phyloP scores from a whole-genome alignment of 2,888 invertebrate genomes.

The Cylloceria caligata region DNA sequence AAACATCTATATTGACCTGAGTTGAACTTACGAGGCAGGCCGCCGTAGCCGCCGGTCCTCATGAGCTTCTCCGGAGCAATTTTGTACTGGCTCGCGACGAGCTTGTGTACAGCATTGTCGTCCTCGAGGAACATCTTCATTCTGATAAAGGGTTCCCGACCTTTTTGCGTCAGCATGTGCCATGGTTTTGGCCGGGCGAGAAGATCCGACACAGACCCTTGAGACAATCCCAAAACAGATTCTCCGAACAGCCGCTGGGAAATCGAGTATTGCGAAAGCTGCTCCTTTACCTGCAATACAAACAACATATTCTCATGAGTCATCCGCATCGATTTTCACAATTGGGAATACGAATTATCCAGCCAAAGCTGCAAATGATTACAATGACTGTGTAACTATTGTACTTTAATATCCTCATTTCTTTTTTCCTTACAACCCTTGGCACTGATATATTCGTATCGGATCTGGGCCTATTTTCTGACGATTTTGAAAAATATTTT shows the following conservation, averaged over 20 bases:
- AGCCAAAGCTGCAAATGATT: constrained; percentile 27
- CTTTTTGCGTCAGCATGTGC: constrained; percentile 99
- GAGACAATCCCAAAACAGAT: constrained; percentile 97
- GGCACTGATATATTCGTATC: neutral
- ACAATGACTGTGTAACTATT: constrained; percentile 26
- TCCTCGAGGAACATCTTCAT: constrained; percentile 99
- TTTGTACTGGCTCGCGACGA: constrained; percentile 98
- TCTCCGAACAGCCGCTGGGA: constrained; percentile 99
- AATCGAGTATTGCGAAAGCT: constrained; percentile 97
- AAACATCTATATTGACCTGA: constrained; percentile 85
- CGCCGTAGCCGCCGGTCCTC: constrained; percentile 97
- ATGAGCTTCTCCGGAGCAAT: constrained; percentile 98
- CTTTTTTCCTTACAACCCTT: neutral
- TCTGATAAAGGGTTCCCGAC: constrained; percentile 97
- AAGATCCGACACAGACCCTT: constrained; percentile 98
- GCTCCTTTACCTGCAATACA: constrained; percentile 91
- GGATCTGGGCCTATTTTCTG: neutral
- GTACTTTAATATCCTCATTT: neutral
- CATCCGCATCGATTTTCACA: neutral
- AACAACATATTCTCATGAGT: constrained; percentile 44
- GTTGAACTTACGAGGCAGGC: constrained; percentile 90
- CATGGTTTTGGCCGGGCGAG: constrained; percentile 99
- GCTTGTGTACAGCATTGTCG: constrained; percentile 96
- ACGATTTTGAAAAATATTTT: neutral
- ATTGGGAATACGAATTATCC: constrained; percentile 50